phyloP scores from a whole-genome alignment of 1,140 invertebrate genomes.

The Thaumetopoea pityocampa region DNA sequence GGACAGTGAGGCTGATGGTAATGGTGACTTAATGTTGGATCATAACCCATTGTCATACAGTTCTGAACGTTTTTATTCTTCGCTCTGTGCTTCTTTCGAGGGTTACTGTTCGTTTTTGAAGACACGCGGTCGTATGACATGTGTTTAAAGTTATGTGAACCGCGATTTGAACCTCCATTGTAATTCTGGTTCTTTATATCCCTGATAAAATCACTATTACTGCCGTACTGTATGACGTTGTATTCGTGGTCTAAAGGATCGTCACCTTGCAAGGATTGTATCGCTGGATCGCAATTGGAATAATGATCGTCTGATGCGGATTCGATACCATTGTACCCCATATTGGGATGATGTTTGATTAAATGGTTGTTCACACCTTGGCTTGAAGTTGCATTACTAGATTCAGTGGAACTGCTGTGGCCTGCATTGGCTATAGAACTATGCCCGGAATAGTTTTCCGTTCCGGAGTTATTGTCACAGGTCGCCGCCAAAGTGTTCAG shows the following conservation, averaged over 20 bases:
- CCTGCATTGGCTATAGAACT: conserved; percentile 74
- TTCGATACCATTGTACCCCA: conserved; percentile 69
- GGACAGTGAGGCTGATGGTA: conserved; percentile 71
- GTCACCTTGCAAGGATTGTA: conserved; percentile 69
- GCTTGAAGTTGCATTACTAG: conserved; percentile 70
- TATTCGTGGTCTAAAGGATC: conserved; percentile 73
- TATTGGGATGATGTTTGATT: conserved; percentile 71
- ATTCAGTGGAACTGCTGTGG: conserved; percentile 73
- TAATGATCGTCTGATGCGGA: conserved; percentile 74
- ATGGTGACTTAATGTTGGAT: conserved; percentile 60
- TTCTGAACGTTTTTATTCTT: conserved; percentile 72
- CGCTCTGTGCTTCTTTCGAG: conserved; percentile 66
- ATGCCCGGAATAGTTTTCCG: conserved; percentile 73
- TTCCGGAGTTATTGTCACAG: conserved; percentile 76
- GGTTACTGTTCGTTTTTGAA: conserved; percentile 71
- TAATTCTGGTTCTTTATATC: conserved; percentile 73
- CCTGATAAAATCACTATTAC: conserved; percentile 67
- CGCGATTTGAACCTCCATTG: conserved; percentile 64
- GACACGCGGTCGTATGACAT: conserved; percentile 72
- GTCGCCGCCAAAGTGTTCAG: conserved; percentile 59
- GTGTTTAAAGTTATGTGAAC: conserved; percentile 74
- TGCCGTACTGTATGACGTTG: conserved; percentile 73
- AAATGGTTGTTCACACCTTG: conserved; percentile 72
- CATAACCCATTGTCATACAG: conserved; percentile 73
- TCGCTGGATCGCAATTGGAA: conserved; percentile 71